A percentile compares a stretch with the other conserved stretches of the same genome.
phyloP scores from a whole-genome alignment of 2,888 invertebrate genomes.

The Sisyra nigra region DNA sequence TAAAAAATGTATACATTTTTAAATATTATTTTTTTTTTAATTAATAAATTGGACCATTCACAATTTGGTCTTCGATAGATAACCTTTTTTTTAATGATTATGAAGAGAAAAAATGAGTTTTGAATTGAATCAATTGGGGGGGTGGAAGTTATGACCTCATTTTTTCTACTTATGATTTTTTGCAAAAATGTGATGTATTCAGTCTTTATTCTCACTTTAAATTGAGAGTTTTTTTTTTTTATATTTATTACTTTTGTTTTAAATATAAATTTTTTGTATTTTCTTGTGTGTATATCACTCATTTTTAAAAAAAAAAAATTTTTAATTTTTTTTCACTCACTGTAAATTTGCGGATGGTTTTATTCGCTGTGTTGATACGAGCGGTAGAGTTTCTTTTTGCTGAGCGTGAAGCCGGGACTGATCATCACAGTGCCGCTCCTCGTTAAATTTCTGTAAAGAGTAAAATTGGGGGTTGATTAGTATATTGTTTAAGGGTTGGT shows the following conservation, averaged over 20 bases:
- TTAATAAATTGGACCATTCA: constrained; percentile 3
- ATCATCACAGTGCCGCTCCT: constrained; percentile 77
- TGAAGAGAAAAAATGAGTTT: neutral
- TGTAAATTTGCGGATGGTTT: constrained; percentile 10
- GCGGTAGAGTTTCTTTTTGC: constrained; percentile 83
- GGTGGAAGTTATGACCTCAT: neutral
- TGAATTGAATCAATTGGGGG: neutral
- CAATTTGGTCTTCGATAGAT: constrained; percentile 3
- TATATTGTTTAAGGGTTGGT: neutral
- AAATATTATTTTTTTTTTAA: neutral
- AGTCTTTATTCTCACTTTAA: constrained; percentile 8
- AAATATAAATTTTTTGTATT: too few species aligned
- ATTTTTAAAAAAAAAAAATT: constrained; percentile 2
- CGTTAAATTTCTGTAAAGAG: constrained; percentile 56
- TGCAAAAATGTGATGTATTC: constrained; percentile 1
- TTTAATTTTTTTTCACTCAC: neutral
- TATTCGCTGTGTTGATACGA: constrained; percentile 39
- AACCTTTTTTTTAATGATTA: too few species aligned
- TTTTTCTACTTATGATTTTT: neutral
- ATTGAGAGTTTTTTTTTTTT: neutral
- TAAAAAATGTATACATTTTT: neutral
- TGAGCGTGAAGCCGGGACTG: constrained; percentile 74
- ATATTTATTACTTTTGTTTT: too few species aligned
- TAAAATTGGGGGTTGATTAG: neutral
- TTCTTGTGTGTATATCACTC: neutral